phyloP scores from a whole-genome alignment of 2,113 vertebrate genomes.

The Ancistrus triradiatus region DNA sequence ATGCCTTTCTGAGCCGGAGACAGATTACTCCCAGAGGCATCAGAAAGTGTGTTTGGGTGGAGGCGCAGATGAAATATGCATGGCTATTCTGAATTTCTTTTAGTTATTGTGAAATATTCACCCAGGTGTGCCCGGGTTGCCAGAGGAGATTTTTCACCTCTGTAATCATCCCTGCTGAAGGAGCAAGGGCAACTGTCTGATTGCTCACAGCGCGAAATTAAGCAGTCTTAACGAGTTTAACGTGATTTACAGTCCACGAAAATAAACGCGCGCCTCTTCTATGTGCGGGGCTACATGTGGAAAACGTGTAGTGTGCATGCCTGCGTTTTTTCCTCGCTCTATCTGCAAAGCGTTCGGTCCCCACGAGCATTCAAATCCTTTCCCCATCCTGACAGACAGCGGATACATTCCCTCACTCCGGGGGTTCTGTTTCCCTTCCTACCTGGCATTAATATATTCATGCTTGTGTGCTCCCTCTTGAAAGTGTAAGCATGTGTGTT shows the following conservation, averaged over 20 bases:
- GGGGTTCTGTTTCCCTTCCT: conserved; percentile 31
- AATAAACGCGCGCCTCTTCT: conserved; percentile 10
- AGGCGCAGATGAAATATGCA: conserved; percentile 61
- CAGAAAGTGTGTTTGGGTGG: conserved; percentile 46
- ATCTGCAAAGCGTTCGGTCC: not conserved
- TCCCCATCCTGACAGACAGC: conserved; percentile 16
- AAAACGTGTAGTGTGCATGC: conserved; percentile 19
- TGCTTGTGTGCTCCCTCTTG: conserved; percentile 5
- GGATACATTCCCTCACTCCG: conserved; percentile 20
- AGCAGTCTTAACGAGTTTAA: conserved; percentile 13
- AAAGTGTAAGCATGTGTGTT: conserved; percentile 19
- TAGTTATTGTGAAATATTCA: conserved; percentile 72
- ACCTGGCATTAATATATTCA: conserved; percentile 35
- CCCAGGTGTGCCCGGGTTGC: conserved; percentile 51
- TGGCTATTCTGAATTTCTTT: conserved; percentile 65
- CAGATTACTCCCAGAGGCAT: conserved; percentile 58
- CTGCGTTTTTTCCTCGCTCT: conserved; percentile 16
- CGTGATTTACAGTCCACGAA: conserved; percentile 6
- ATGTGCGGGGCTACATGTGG: not conserved
- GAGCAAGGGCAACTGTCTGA: conserved; percentile 3
- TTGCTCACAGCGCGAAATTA: conserved; percentile 1
- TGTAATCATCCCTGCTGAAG: conserved; percentile 42
- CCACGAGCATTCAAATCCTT: conserved; percentile 25
- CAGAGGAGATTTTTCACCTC: conserved; percentile 49
- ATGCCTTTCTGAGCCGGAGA: conserved; percentile 57